These are phyloP conservation scores for Crotalus helleri DNA, from an alignment of 2,113 vertebrate species.

Conservation along the genomic window DNA sequence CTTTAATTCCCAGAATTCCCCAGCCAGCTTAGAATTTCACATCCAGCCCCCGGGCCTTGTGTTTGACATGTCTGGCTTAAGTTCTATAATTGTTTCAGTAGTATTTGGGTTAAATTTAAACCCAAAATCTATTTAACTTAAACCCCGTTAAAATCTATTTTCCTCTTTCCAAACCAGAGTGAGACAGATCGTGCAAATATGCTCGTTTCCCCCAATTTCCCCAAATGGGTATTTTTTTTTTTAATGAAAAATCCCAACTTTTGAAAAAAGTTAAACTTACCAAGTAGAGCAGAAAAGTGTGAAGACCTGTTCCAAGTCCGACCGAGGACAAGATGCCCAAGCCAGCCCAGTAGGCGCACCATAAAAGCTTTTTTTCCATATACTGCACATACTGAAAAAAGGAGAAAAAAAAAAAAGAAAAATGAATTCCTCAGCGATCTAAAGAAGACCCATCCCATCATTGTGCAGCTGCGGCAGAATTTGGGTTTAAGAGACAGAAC, in stretches of 20 bases:
- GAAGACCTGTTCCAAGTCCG: slow-evolving; percentile 85
- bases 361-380: slow-evolving; percentile 82
- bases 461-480: neutral
- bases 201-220: neutral
- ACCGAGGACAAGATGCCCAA: slow-evolving; percentile 86
- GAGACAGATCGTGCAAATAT: neutral
- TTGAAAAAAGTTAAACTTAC: slow-evolving; percentile 68
- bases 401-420: neutral
- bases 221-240: neutral
- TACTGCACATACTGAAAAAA: slow-evolving; percentile 76
- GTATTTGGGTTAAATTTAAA: neutral
- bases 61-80: neutral
- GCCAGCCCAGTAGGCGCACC: slow-evolving; percentile 88
- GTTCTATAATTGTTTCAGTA: neutral
- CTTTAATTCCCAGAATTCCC: too few relatives aligned
- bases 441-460: neutral
- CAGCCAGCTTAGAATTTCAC: too few relatives aligned
- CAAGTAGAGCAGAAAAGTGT: slow-evolving; percentile 88
- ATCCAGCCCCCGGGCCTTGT: too few relatives aligned
- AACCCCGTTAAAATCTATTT: neutral
- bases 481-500: neutral
- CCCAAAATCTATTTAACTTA: neutral
- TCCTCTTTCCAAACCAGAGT: neutral
- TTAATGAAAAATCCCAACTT: neutral
- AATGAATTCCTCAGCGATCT: neutral